Conservation (phyloP, 35 echinoderm and acorn worm species). For the Stichopus chloronotus region DNA sequence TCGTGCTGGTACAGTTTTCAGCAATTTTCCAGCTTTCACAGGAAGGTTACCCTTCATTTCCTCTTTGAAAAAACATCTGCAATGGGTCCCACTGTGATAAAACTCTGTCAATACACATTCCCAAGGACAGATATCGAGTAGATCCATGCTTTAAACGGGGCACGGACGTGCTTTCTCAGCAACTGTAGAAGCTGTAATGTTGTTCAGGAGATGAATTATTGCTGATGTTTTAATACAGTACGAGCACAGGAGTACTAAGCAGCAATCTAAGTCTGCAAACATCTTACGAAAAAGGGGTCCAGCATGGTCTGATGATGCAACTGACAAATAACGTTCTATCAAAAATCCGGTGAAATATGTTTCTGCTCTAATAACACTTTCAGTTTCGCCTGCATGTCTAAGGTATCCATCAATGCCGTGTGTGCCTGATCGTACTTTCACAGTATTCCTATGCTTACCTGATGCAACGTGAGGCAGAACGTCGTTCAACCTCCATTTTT, state of each 20-base stretch:
- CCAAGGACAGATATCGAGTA: not conserved
- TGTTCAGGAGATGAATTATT: not conserved
- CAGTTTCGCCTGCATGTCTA: not conserved
- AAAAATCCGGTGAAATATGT: slow-evolving; percentile 51
- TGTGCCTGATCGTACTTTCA: not conserved
- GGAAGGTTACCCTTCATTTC: no score
- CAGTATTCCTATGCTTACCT: not conserved
- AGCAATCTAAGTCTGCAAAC: slow-evolving; percentile 64
- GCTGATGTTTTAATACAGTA: slow-evolving; percentile 55
- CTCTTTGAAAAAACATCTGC: not conserved
- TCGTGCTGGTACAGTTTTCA: no score
- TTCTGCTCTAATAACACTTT: slow-evolving; percentile 47
- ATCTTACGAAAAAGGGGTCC: slow-evolving; percentile 40
- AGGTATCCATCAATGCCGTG: not conserved
- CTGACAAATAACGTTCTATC: slow-evolving; percentile 59
- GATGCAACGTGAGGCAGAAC: not conserved
- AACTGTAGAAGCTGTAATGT: slow-evolving; percentile 9
- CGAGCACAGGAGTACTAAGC: slow-evolving; percentile 51
- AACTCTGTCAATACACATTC: not conserved
- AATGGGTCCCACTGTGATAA: not conserved
- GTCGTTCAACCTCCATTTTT: not conserved
- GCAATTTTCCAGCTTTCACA: no score
- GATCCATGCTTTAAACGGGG: slow-evolving; percentile 16
- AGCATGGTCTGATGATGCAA: slow-evolving; percentile 47
- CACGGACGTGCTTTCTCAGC: slow-evolving; percentile 2